These are phyloP conservation scores for Caiman crocodilus DNA, from an alignment of 2,797 vertebrate species.

Conservation along the genomic window DNA sequence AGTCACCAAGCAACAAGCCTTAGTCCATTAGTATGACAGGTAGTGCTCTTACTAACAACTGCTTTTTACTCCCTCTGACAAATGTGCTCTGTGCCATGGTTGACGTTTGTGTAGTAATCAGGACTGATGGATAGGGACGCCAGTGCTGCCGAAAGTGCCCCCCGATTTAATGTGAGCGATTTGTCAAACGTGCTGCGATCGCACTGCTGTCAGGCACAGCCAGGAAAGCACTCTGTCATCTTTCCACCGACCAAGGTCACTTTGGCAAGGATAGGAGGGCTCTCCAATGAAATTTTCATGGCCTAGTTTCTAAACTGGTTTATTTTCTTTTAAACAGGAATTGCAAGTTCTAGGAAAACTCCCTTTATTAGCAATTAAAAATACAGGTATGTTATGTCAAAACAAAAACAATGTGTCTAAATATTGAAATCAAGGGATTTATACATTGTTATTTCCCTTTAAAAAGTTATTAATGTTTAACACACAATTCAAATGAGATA, in stretches of 20 bases:
- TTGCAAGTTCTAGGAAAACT: slow-evolving; percentile 14
- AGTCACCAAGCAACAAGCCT: slow-evolving; percentile 67
- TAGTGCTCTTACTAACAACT: slow-evolving; percentile 85
- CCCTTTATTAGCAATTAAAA: neutral
- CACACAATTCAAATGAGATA: neutral
- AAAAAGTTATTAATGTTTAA: neutral
- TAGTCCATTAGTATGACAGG: slow-evolving; percentile 85
- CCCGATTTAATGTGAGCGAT: slow-evolving; percentile 85
- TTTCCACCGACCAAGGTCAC: slow-evolving; percentile 88
- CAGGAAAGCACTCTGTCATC: slow-evolving; percentile 84
- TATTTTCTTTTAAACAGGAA: slow-evolving; percentile 42
- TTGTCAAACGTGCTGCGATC: slow-evolving; percentile 85
- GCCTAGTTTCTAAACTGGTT: slow-evolving; percentile 71
- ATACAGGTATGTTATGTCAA: neutral
- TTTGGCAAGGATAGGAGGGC: slow-evolving; percentile 81
- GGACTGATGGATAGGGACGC: slow-evolving; percentile 90
- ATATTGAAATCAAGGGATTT: neutral
- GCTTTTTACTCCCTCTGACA: slow-evolving; percentile 88
- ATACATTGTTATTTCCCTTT: neutral
- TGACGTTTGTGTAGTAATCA: slow-evolving; percentile 89
- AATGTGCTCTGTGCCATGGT: slow-evolving; percentile 82
- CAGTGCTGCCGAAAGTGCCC: slow-evolving; percentile 84
- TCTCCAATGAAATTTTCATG: slow-evolving; percentile 74
- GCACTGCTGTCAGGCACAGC: slow-evolving; percentile 82
- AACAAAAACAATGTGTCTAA: neutral